Evolutionary conservation across 2,888 invertebrate genomes (phyloP).

Genomic region (Caenorhabditis sp.): DNA sequence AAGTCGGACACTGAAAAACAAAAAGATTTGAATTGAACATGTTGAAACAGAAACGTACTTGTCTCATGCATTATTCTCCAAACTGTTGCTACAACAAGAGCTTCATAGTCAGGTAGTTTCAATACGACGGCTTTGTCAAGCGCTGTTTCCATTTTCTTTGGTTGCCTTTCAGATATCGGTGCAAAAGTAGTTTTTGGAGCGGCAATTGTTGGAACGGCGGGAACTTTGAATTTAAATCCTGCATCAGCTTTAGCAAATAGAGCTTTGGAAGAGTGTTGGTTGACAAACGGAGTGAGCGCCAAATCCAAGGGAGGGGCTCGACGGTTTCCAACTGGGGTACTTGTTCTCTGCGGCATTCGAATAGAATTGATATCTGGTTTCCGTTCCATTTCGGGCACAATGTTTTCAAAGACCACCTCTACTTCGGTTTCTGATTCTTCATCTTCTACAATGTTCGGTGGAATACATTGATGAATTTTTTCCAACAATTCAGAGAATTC

Average conservation of each 20-base stretch:
- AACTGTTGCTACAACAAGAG: neutral
- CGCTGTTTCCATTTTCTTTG: neutral
- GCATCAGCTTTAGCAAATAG: no score
- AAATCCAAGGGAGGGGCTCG: neutral
- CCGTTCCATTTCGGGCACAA: neutral
- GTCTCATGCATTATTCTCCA: neutral
- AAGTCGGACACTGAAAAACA: neutral
- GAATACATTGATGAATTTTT: neutral
- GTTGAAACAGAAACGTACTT: constrained; percentile 15
- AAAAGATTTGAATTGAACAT: neutral
- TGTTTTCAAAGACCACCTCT: neutral
- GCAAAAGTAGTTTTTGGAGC: no score
- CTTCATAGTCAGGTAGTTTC: neutral
- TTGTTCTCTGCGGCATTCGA: neutral
- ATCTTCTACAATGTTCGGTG: neutral
- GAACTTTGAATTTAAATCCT: no score
- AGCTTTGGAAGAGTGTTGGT: no score
- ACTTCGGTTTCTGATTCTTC: neutral
- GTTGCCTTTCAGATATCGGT: no score
- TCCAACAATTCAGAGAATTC: neutral
- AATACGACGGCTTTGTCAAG: neutral
- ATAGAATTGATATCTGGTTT: neutral
- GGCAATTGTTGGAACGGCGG: no score
- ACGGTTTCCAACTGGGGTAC: neutral
- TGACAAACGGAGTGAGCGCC: no score